These are phyloP conservation scores for Zaprionus lineosus DNA, from an alignment of 2,888 invertebrate genomes.

Conservation along the genomic window DNA sequence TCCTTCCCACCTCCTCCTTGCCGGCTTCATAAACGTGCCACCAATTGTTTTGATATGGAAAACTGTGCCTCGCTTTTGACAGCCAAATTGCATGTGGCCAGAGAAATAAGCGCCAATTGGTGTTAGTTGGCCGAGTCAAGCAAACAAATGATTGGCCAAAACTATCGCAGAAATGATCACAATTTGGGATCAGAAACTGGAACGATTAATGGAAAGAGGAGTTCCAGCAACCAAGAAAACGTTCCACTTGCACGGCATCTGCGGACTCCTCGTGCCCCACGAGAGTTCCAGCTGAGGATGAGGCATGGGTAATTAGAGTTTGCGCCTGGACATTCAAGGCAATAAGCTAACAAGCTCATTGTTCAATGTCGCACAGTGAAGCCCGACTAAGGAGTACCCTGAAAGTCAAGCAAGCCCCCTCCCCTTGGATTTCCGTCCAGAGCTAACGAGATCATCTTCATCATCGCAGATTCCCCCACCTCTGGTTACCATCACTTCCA, in stretches of 20 bases:
- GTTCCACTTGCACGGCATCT: too few relatives aligned
- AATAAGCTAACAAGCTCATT: slow-evolving; percentile 58
- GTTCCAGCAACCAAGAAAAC: slow-evolving; percentile 4
- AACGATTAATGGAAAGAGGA: slow-evolving; percentile 4
- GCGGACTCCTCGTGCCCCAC: too few relatives aligned
- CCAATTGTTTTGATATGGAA: slow-evolving; percentile 62
- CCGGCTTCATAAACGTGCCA: slow-evolving; percentile 15
- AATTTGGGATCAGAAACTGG: slow-evolving; percentile 44
- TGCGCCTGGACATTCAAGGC: slow-evolving; percentile 50
- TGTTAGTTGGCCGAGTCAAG: slow-evolving; percentile 63
- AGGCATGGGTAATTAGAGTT: slow-evolving; percentile 58
- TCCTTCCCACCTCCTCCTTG: background rate
- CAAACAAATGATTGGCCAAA: slow-evolving; percentile 50
- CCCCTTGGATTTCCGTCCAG: too few relatives aligned
- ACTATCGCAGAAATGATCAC: slow-evolving; percentile 29
- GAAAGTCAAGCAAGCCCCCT: too few relatives aligned
- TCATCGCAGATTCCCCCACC: too few relatives aligned
- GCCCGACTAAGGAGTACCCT: too few relatives aligned
- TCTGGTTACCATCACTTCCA: too few relatives aligned
- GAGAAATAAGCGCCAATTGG: slow-evolving; percentile 72
- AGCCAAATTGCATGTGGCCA: slow-evolving; percentile 69
- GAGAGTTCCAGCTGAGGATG: background rate
- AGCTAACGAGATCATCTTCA: too few relatives aligned
- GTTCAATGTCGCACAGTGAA: slow-evolving; percentile 69
- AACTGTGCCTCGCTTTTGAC: slow-evolving; percentile 62